These are phyloP conservation scores for Cardinalis cardinalis DNA, from an alignment of 2,113 vertebrate genomes.

Conservation along the genomic window DNA sequence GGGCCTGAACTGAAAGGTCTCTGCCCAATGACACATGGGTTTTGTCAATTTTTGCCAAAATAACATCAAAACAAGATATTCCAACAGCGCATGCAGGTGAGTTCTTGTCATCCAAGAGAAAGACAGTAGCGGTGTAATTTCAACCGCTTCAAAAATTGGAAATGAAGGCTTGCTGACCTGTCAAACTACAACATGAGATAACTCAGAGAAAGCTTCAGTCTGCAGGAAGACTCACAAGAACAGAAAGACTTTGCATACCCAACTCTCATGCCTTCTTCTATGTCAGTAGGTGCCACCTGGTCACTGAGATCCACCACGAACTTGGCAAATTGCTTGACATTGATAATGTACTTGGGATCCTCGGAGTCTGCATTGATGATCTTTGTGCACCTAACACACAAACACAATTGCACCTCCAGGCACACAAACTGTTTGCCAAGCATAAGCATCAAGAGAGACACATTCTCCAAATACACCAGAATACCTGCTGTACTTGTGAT, in stretches of 20 bases:
- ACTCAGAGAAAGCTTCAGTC: neutral
- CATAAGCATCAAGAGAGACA: neutral
- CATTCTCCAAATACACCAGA: neutral
- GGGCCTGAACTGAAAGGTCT: neutral
- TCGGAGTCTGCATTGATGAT: slow-evolving; percentile 98
- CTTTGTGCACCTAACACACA: slow-evolving; percentile 88
- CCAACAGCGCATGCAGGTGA: neutral
- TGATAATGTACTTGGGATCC: slow-evolving; percentile 98
- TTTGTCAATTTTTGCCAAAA: neutral
- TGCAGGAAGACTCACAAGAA: neutral
- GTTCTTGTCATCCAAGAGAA: neutral
- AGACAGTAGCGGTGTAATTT: neutral
- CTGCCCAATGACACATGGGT: rapidly evolving
- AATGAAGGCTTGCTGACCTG: neutral
- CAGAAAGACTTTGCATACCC: slow-evolving; percentile 77
- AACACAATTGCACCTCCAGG: neutral
- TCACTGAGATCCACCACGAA: slow-evolving; percentile 98
- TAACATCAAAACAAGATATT: neutral
- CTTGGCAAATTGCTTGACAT: slow-evolving; percentile 98
- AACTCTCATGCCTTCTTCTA: slow-evolving; percentile 98
- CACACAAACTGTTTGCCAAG: neutral
- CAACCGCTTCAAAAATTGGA: neutral
- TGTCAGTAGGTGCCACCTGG: slow-evolving; percentile 97
- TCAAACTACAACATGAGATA: neutral
- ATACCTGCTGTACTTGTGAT: neutral